Evolutionary conservation across 1,140 invertebrate species (phyloP).

Genomic region (Aphidius gifuensis): DNA sequence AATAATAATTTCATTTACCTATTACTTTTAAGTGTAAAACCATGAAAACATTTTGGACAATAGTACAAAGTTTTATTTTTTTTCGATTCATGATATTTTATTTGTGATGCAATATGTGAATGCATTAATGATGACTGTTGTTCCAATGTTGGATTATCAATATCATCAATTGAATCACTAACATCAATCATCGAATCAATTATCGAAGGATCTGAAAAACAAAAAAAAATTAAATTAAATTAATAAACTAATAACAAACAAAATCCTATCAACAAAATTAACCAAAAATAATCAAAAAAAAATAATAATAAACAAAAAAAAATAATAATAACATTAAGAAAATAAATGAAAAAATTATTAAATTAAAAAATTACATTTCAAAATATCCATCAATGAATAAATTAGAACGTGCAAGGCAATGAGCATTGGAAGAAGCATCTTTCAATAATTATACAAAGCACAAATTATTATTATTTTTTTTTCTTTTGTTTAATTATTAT

Average conservation of each 20-base stretch:
- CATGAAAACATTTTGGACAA: constrained; percentile 70
- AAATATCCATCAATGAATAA: no score
- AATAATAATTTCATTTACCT: constrained; percentile 14
- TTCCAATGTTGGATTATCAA: constrained; percentile 3
- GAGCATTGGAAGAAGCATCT: no score
- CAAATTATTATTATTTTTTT: no score
- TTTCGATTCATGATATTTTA: neutral
- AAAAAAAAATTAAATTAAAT: constrained; percentile 9
- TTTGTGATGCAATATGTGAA: neutral
- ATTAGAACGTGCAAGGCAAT: no score
- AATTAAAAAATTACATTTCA: no score
- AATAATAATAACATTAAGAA: no score
- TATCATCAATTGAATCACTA: constrained; percentile 5
- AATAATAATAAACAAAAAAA: no score
- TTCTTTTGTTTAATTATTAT: no score
- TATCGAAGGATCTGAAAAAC: constrained; percentile 24
- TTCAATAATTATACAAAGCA: no score
- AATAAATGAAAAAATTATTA: no score
- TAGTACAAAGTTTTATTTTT: constrained; percentile 46
- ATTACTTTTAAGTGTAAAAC: constrained; percentile 76
- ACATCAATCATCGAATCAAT: constrained; percentile 29
- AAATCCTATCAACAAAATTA: neutral
- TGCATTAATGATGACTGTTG: neutral
- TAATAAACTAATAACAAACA: neutral
- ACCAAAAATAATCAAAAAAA: neutral